Conservation (phyloP, 1,140 invertebrate genomes). For the Solen grandis region DNA sequence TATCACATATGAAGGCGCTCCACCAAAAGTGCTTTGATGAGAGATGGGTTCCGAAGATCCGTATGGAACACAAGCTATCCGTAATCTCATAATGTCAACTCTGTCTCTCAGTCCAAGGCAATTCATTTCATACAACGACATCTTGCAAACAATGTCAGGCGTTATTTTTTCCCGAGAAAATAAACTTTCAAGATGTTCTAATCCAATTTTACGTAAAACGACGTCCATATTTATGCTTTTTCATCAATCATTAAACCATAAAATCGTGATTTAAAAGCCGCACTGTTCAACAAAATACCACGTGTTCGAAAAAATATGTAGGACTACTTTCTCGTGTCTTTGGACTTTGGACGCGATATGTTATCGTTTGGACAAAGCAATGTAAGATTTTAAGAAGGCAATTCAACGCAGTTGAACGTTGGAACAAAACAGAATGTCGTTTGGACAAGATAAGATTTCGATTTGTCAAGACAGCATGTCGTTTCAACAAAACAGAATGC, state of each 20-base stretch:
- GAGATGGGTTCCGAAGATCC: constrained; percentile 21
- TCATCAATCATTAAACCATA: background rate
- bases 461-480: background rate
- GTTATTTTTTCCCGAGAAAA: constrained; percentile 46
- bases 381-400: background rate
- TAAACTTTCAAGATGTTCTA: background rate
- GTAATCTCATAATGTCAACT: constrained; percentile 52
- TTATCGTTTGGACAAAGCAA: constrained; percentile 11
- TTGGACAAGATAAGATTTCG: background rate
- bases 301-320: too few relatives aligned
- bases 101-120: constrained; percentile 21
- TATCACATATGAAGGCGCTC: constrained; percentile 5
- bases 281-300: background rate
- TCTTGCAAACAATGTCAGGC: constrained; percentile 50
- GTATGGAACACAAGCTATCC: constrained; percentile 43
- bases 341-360: too few relatives aligned
- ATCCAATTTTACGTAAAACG: too few relatives aligned
- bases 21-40: background rate
- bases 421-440: background rate
- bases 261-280: too few relatives aligned
- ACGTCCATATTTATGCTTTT: background rate
- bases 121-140: too few relatives aligned
- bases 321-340: too few relatives aligned
- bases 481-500: background rate
- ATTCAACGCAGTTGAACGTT: too few relatives aligned